Evolutionary conservation across 2,113 vertebrate species (phyloP), one percentile per base, ranked within the genome.

Genomic region (Symphodus melops): DNA sequence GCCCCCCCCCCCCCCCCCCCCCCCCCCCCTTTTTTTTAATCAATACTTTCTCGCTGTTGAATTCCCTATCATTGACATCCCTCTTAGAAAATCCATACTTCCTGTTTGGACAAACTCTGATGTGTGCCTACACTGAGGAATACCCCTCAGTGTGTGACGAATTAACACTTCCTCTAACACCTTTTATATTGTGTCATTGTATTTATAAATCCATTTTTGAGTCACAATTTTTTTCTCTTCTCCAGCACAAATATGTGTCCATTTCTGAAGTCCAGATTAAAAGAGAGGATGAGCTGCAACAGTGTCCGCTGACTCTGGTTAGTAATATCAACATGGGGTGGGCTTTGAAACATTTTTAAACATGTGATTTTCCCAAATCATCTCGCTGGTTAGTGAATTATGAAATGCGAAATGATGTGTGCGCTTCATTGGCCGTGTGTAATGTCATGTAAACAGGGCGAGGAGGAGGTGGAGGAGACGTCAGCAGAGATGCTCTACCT

Each of bases 231-330:
- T 14, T 16, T 64, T 39, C n/a, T 62, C 39, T 80, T 25, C 19
- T 65, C 55, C 92, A 98, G 98, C 97, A 99, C 92, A 99, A 99
- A 75, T 99, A 99, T 3, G 42, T 98, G 28, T 99, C 98, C 70
- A 96, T 99, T 33, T 94, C 96, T 0, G 98, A 99, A n/a, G 67
- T 99, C 28, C 98, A 99, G 93, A 96, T 98, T 84, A 97, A 95
- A 87, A 96, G 92, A 0, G 98, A 99, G 79, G 96, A 98, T 25
- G 96, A 97, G 77, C 93, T 99, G 65, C 97, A 97, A 75, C 96
- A 96, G 75, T 97, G 97, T 68, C 98, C 98, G 6, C 93, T 99
- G 92, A 98, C 96, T 65, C 83, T 98, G 97, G 98, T 99, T 77
- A 94, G 95, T 77, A 41, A 54, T 17, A 25, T 63, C 36, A 57